Conservation (phyloP, 1,140 invertebrate genomes). For the Hormaphis cornu region DNA sequence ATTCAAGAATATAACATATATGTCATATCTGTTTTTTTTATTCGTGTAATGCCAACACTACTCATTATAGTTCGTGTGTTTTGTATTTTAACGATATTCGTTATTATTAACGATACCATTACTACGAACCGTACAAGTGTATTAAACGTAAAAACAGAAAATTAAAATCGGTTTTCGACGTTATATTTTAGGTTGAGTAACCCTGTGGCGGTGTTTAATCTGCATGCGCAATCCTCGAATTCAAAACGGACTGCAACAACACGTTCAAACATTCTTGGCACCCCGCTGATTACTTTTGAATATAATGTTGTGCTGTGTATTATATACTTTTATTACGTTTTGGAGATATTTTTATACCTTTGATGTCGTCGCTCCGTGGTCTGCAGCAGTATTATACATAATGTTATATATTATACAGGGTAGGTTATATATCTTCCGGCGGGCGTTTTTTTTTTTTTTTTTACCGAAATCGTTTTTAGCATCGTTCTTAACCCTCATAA, state of each 20-base stretch:
- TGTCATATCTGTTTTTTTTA: background rate
- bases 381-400: too few relatives aligned
- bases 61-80: too few relatives aligned
- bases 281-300: constrained; percentile 11
- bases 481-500: background rate
- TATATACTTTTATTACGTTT: background rate
- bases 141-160: too few relatives aligned
- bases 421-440: background rate
- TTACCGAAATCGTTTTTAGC: background rate
- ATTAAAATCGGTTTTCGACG: too few relatives aligned
- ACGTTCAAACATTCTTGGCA: constrained; percentile 12
- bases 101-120: too few relatives aligned
- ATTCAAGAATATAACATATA: constrained; percentile 8
- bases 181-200: background rate
- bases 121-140: too few relatives aligned
- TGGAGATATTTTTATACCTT: background rate
- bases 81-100: too few relatives aligned
- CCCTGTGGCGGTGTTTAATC: constrained; percentile 21
- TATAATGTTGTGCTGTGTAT: background rate
- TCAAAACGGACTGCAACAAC: background rate
- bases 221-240: background rate
- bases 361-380: background rate
- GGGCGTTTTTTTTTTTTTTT: too few relatives aligned
- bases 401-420: too few relatives aligned
- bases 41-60: background rate